Evolutionary conservation across 2,797 vertebrate genomes (phyloP).

Genomic region (Falco columbarius): DNA sequence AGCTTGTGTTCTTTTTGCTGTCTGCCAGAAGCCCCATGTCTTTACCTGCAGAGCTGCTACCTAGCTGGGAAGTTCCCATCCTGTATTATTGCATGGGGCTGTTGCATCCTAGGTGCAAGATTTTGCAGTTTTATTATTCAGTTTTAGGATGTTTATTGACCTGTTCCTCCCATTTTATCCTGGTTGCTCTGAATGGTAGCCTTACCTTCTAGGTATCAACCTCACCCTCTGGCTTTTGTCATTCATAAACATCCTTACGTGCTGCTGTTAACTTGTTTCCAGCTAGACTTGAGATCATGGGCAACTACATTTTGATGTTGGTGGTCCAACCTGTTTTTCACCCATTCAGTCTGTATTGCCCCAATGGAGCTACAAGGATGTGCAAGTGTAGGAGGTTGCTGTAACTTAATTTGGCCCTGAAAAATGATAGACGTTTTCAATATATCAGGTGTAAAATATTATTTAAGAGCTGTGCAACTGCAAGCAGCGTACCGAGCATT

Average conservation of each 20-base stretch:
- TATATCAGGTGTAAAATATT: background rate
- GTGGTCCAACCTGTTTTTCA: background rate
- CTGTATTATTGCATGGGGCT: background rate
- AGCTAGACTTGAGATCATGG: background rate
- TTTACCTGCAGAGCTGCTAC: background rate
- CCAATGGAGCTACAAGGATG: background rate
- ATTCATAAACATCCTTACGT: background rate
- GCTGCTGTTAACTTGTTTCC: background rate
- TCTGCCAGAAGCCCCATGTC: rapidly evolving
- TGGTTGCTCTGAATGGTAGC: background rate
- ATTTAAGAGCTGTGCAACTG: background rate
- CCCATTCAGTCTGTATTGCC: background rate
- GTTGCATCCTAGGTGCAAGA: background rate
- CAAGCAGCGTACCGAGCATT: background rate
- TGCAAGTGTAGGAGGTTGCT: background rate
- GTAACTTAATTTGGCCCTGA: background rate
- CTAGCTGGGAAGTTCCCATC: background rate
- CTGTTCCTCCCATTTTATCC: background rate
- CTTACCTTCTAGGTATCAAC: background rate
- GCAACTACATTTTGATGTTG: background rate
- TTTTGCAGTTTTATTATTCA: background rate
- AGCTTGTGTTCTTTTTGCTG: rapidly evolving
- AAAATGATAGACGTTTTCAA: background rate
- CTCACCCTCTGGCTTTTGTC: background rate
- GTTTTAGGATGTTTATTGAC: background rate